Conservation (phyloP, 1,140 invertebrate genomes). For the Dermatophagoides farinae region DNA sequence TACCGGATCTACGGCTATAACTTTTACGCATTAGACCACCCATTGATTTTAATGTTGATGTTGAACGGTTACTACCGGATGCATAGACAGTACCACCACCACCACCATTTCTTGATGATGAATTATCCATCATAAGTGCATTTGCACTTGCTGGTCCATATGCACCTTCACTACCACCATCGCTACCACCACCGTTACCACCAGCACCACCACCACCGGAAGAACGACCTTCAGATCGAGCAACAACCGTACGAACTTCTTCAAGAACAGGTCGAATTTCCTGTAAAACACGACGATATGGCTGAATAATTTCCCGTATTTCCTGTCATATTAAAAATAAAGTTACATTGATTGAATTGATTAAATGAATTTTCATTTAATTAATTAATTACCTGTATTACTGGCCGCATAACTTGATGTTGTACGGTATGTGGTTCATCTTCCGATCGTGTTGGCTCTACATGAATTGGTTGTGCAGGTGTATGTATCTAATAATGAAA, state of each 20-base stretch:
- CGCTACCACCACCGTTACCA: neutral
- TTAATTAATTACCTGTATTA: too few relatives aligned
- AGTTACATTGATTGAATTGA: neutral
- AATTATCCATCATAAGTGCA: neutral
- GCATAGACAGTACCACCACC: neutral
- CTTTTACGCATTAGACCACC: neutral
- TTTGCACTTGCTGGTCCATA: neutral
- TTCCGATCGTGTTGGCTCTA: constrained; percentile 3
- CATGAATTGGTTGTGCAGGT: neutral
- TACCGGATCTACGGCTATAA: neutral
- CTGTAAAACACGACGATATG: constrained; percentile 2
- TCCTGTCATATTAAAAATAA: too few relatives aligned
- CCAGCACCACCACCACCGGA: neutral
- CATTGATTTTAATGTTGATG: neutral
- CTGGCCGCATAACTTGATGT: constrained; percentile 7
- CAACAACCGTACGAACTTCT: constrained; percentile 6
- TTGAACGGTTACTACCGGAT: neutral
- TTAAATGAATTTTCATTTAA: neutral
- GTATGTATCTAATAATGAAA: too few relatives aligned
- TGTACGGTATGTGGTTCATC: constrained; percentile 9
- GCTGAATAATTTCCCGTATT: constrained; percentile 9
- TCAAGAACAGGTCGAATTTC: constrained; percentile 6
- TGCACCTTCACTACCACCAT: neutral
- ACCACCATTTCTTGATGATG: neutral
- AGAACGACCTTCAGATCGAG: neutral